phyloP scores from a whole-genome alignment of 2,797 vertebrate species.

The Helarctos malayanus region DNA sequence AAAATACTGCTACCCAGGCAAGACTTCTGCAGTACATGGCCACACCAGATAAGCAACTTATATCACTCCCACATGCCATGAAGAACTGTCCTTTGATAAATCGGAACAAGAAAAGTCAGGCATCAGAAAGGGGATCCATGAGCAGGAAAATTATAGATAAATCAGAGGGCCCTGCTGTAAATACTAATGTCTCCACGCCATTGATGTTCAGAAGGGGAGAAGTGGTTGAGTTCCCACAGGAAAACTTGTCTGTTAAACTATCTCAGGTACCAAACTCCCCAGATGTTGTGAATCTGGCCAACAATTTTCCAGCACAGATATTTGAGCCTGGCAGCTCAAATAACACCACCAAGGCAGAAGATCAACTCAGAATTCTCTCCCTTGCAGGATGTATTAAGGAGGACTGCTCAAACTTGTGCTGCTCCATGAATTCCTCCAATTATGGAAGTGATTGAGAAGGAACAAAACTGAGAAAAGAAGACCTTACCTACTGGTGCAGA shows the following conservation, averaged over 20 bases:
- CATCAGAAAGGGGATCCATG: slow-evolving; percentile 65
- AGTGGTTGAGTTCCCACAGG: slow-evolving; percentile 73
- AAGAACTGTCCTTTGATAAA: slow-evolving; percentile 86
- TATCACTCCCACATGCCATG: slow-evolving; percentile 89
- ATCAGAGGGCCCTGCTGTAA: slow-evolving; percentile 72
- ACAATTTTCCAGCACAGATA: slow-evolving; percentile 76
- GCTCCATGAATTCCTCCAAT: slow-evolving; percentile 77
- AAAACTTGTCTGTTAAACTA: slow-evolving; percentile 75
- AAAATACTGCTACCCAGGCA: slow-evolving; percentile 90
- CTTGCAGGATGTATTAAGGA: slow-evolving; percentile 80
- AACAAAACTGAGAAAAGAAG: slow-evolving; percentile 79
- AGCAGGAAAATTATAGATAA: neutral
- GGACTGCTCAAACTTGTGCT: slow-evolving; percentile 71
- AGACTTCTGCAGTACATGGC: slow-evolving; percentile 89
- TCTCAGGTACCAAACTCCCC: slow-evolving; percentile 14
- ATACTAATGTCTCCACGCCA: slow-evolving; percentile 52
- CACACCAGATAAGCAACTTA: slow-evolving; percentile 92
- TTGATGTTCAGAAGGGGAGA: slow-evolving; percentile 70
- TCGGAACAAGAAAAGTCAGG: slow-evolving; percentile 73
- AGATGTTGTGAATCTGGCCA: slow-evolving; percentile 40
- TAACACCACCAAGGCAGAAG: slow-evolving; percentile 94
- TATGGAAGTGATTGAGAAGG: slow-evolving; percentile 73
- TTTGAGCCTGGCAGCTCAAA: slow-evolving; percentile 90
- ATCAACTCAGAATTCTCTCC: slow-evolving; percentile 85
- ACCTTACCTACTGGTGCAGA: slow-evolving; percentile 58